Percentiles rank a stretch among this genome's conserved stretches.
phyloP scores from a whole-genome alignment of 1,140 invertebrate species.

The Aphelenchoides avenae region DNA sequence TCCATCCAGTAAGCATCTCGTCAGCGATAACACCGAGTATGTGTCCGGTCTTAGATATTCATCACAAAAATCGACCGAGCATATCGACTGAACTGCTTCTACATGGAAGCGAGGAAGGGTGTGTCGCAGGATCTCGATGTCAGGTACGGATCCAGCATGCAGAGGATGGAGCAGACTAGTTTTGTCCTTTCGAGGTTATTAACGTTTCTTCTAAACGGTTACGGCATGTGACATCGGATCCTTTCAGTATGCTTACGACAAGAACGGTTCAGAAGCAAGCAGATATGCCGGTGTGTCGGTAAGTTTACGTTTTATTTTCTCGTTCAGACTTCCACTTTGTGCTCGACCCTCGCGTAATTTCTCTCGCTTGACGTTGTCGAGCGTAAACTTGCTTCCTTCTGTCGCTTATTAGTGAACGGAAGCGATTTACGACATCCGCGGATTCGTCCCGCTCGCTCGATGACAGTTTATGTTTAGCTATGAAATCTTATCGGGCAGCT shows the following conservation, averaged over 20 bases:
- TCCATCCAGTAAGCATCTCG: slow-evolving; percentile 43
- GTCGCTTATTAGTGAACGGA: too few relatives aligned
- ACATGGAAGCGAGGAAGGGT: slow-evolving; percentile 47
- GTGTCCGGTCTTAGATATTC: slow-evolving; percentile 43
- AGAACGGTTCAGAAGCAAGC: slow-evolving; percentile 31
- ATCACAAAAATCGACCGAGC: slow-evolving; percentile 57
- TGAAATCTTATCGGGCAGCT: slow-evolving; percentile 48
- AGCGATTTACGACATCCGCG: too few relatives aligned
- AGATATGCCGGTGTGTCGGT: slow-evolving; percentile 48
- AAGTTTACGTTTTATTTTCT: slow-evolving; percentile 12
- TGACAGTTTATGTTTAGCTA: slow-evolving; percentile 35
- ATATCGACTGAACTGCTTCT: slow-evolving; percentile 54
- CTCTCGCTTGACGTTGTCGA: too few relatives aligned
- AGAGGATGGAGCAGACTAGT: too few relatives aligned
- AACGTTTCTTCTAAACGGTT: too few relatives aligned
- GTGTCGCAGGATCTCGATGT: slow-evolving; percentile 50
- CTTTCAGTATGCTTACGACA: slow-evolving; percentile 47
- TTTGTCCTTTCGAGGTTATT: too few relatives aligned
- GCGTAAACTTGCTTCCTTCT: too few relatives aligned
- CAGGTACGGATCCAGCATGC: too few relatives aligned
- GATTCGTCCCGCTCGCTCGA: too few relatives aligned
- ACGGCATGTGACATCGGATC: too few relatives aligned
- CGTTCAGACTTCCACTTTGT: too few relatives aligned
- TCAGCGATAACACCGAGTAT: neutral
- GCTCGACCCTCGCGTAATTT: too few relatives aligned